Evolutionary conservation across 2,888 invertebrate genomes (phyloP).

Genomic region (Sipha maydis): DNA sequence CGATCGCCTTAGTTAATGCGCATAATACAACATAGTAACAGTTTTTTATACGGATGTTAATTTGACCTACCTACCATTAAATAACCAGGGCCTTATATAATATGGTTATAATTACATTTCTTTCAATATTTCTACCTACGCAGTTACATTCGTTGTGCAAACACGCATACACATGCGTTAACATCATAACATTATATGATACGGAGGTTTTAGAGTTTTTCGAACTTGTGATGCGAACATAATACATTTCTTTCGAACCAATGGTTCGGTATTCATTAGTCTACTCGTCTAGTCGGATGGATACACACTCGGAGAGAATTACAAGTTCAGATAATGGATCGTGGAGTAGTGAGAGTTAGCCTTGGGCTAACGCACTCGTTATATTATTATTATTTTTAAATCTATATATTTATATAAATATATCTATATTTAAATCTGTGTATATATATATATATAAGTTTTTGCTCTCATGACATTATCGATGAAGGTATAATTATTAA

Average conservation of each 20-base stretch:
- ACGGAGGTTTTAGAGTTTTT: slow-evolving; percentile 5
- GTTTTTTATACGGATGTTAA: too few relatives aligned
- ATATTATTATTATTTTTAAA: not conserved
- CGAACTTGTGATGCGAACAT: not conserved
- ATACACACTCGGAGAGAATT: slow-evolving; percentile 11
- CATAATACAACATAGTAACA: too few relatives aligned
- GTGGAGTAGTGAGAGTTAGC: not conserved
- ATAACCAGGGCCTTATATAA: too few relatives aligned
- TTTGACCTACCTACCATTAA: too few relatives aligned
- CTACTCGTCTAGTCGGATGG: slow-evolving; percentile 2
- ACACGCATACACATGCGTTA: not conserved
- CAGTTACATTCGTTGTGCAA: not conserved
- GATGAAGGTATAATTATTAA: not conserved
- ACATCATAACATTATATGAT: slow-evolving; percentile 9
- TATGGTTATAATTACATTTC: too few relatives aligned
- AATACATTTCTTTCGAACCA: slow-evolving; percentile 36
- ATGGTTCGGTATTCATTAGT: slow-evolving; percentile 30
- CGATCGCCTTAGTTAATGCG: too few relatives aligned
- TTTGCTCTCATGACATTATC: not conserved
- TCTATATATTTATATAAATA: too few relatives aligned
- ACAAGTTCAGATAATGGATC: not conserved
- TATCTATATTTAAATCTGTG: too few relatives aligned
- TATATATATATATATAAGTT: too few relatives aligned
- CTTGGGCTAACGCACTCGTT: slow-evolving; percentile 2
- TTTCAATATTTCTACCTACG: not conserved